Evolutionary conservation across 1,140 invertebrate genomes (phyloP), one percentile per base, ranked within the genome.

Genomic region (Neodiprion virginianus): DNA sequence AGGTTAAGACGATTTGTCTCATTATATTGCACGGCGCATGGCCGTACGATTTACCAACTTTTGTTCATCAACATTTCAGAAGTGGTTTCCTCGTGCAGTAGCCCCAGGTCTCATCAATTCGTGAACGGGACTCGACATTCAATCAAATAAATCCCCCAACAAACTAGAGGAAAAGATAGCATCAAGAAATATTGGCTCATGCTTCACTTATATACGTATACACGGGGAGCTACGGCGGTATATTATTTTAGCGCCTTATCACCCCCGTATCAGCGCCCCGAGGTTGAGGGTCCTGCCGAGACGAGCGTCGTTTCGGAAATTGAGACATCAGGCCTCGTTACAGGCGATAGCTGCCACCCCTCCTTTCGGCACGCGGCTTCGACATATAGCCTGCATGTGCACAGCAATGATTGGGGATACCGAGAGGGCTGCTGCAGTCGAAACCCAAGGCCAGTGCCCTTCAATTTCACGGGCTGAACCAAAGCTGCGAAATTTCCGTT

Each of bases 111-210:
- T 14, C 21, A 21, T 11, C 47, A 69, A 50, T 73, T 67, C 67
- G 28, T 48, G 14, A 49, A 17, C 8, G 50, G 50, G 53, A 80
- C 79, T 79, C 78, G 77, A 81, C 81, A 84, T 83, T 84, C 83
- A 83, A 84, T 83, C 80, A 84, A 84, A 84, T 82, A 83, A 82
- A 84, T 83, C 80, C 83, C 83, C 81, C 83, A 84, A 83, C 82
- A 84, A 81, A 83, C 82, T 82, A 77, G 81, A 82, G 83, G 81
- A 78, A 76, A 73, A 83, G 82, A 84, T 84, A 83, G 76, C 75
- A 84, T 84, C 82, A 75, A 80, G 82, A 84, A 84, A 69, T 21
- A 69, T 14, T 69, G 53, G 53, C 11, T 8, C 53, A 14, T 40
- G 28, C 28, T 40, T 40, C 28, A 40, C 28, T 40, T 40, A 40